Base-by-base conservation (phyloP, 2,113 vertebrate species). In the Corapipo altera region DNA sequence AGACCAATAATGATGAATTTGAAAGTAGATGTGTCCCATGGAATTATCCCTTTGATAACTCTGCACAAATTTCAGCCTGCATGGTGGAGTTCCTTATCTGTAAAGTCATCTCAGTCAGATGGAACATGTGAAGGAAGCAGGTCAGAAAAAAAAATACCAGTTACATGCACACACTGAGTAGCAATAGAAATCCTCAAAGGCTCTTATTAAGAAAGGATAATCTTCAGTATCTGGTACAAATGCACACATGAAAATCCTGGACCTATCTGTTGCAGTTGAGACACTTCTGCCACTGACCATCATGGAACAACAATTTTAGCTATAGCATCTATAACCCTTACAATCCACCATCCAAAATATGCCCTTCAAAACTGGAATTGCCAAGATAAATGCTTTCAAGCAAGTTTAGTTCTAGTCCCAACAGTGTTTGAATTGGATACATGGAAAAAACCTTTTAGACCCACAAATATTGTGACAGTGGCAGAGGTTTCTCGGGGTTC, bases 401-500 rank as follows among this genome's bases (percentile, higher is more conserved):
- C 44, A 61, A 82, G 44, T 73, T 58, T 15, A 54, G 49, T 69
- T 72, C 27, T 82, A 81, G 85, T 37, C 32, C 24, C 35, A 32
- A 67, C 43, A 72, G 20, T 22, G 33, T 85, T 61, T 61, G 58
- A 66, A 81, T 4, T 48, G 37, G 33, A 79, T 35, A 59, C 28
- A 20, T 33, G n/a, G 62, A 87, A 87, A 74, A 74, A 80, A 54
- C 37, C 41, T 43, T 77, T 67, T 21, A 66, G 44, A 69, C 74
- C 37, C 2, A 11, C 5, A 75, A 46, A 70, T 65, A 55, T 1
- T 49, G 35, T 0, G 0, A 78, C 55, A 74, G 2, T 35, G 39
- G 44, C 87, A 74, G 24, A 57, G 28, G 28, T 79, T 75, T 61
- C 35, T 79, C 28, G 44, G 21, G 51, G 58, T 83, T 62, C 57